Base-by-base conservation (phyloP, 2,888 invertebrate genomes). In the Trachelus iudaicus region DNA sequence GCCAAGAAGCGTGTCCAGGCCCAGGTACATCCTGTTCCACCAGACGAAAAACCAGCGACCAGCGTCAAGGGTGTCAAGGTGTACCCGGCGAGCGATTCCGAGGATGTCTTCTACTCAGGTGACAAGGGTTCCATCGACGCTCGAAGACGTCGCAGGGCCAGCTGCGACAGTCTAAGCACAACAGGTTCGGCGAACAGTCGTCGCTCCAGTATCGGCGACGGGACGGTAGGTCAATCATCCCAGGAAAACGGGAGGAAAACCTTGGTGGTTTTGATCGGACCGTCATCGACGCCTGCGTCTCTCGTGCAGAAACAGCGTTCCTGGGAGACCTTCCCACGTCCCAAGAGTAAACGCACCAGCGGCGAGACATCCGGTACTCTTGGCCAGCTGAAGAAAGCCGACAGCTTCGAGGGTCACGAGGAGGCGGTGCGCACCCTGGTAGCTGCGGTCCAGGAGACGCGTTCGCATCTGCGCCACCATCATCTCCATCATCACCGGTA, bases 361-460 rank as follows among this genome's bases (percentile, higher is more conserved):
- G 83, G 81, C 34, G 86, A 85, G 56, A 81, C 82, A 13, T 79
- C 78, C 37, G 81, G 81, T 3, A 83, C 84, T 30, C 83, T 91
- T 12, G 90, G 91, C 37, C 92, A 92, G 35, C 86, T 94, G 76
- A 92, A 94, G 80, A 94, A 94, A 86, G 94, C 94, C 1, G 95
- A 95, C 85, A 95, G 94, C 86, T 95, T 95, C 86, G 95, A 95
- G 87, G 95, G 95, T 1, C 95, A 95, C 89, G 95, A 95, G 89
- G 94, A 95, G 86, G 94, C 95, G 1, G 95, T 95, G 1, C 92
- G 94, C 80, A 94, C 94, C 40, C 90, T 95, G 76, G 95, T 95
- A 9, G 94, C 94, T 6, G 95, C 94, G 73, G 95, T 95, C 0
- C 94, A 95, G 85, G 94, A 95, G 87, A 94, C 94, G 1, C 91